phyloP scores from a whole-genome alignment of 1,140 invertebrate species.

The Aphelinus atriplicis region DNA sequence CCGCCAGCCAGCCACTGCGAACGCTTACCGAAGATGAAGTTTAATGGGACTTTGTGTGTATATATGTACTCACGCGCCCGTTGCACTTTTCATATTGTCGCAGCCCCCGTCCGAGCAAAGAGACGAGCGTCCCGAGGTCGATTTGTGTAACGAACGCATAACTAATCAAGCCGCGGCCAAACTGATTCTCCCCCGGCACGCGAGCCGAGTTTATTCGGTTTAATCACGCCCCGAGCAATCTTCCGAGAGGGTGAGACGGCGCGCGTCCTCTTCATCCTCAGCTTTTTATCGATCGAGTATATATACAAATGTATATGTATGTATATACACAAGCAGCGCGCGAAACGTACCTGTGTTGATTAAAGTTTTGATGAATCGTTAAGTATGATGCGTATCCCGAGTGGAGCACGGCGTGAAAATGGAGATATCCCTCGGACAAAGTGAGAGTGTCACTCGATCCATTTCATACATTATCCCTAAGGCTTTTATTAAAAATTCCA shows the following conservation, averaged over 20 bases:
- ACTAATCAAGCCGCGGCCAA: not conserved
- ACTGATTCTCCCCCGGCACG: conserved; percentile 11
- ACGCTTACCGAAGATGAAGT: conserved; percentile 51
- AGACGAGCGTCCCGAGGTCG: too few species aligned
- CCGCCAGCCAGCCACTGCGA: conserved; percentile 27
- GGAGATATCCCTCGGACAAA: too few species aligned
- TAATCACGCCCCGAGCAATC: conserved; percentile 10
- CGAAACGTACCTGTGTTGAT: not conserved
- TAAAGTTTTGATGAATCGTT: conserved; percentile 6
- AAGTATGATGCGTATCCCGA: not conserved
- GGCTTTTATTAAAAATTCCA: too few species aligned
- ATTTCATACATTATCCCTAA: too few species aligned
- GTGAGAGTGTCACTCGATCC: too few species aligned
- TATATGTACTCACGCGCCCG: too few species aligned
- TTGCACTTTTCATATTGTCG: too few species aligned
- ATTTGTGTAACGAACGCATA: not conserved
- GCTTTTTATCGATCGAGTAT: conserved; percentile 4
- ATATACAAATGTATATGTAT: not conserved
- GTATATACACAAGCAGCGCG: too few species aligned
- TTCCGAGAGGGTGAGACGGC: not conserved
- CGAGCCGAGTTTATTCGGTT: conserved; percentile 18
- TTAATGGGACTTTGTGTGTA: conserved; percentile 27
- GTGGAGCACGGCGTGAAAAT: too few species aligned
- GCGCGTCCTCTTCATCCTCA: not conserved
- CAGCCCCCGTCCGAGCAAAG: too few species aligned